These are phyloP conservation scores for Esox niger DNA, from an alignment of 2,113 vertebrate species.

Conservation along the genomic window DNA sequence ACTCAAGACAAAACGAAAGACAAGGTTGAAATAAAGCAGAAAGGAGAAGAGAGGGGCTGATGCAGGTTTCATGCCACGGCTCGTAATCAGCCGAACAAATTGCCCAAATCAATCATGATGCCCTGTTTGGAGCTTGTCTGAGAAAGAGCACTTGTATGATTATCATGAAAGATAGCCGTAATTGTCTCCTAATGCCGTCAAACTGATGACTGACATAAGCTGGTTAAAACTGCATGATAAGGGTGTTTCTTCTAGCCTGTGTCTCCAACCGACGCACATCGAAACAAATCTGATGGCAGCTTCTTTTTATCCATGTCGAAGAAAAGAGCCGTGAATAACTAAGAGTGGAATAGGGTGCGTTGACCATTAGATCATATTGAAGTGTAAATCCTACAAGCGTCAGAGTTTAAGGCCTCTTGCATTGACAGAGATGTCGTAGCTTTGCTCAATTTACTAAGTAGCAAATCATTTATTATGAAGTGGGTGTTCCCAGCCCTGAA, in stretches of 20 bases:
- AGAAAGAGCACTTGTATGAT: slow-evolving; percentile 71
- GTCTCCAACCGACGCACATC: slow-evolving; percentile 32
- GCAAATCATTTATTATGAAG: slow-evolving; percentile 19
- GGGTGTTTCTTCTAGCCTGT: slow-evolving; percentile 24
- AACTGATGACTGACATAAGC: slow-evolving; percentile 67
- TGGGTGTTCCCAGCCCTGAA: too few species aligned
- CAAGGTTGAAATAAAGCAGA: slow-evolving; percentile 9
- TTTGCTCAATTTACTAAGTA: slow-evolving; percentile 22
- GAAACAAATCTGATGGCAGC: slow-evolving; percentile 53
- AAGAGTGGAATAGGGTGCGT: slow-evolving; percentile 35
- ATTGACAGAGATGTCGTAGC: slow-evolving; percentile 51
- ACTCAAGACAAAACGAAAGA: slow-evolving; percentile 20
- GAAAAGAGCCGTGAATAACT: slow-evolving; percentile 53
- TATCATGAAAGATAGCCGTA: slow-evolving; percentile 75
- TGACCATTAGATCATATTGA: slow-evolving; percentile 40
- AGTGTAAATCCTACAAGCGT: slow-evolving; percentile 51
- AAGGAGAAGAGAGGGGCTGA: slow-evolving; percentile 23
- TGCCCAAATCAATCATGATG: slow-evolving; percentile 76
- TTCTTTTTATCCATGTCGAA: slow-evolving; percentile 60
- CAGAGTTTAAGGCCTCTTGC: slow-evolving; percentile 20
- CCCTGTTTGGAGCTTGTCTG: slow-evolving; percentile 52
- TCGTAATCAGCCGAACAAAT: slow-evolving; percentile 77
- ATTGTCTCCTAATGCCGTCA: slow-evolving; percentile 71
- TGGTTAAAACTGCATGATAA: slow-evolving; percentile 63
- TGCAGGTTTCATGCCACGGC: slow-evolving; percentile 54